phyloP scores from a whole-genome alignment of 1,140 invertebrate species.

The Drosophila novamexicana region DNA sequence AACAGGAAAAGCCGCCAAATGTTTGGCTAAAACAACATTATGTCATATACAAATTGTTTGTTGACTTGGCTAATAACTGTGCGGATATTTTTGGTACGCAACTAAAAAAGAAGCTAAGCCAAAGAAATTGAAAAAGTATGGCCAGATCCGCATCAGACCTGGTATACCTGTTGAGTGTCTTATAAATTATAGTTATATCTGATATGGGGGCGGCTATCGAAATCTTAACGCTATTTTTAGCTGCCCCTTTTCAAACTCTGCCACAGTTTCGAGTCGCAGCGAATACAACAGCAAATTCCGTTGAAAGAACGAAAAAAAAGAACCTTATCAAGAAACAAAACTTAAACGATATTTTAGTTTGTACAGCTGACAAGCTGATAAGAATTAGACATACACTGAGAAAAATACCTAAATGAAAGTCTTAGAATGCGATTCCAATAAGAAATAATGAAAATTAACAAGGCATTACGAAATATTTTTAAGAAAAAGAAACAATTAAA shows the following conservation, averaged over 20 bases:
- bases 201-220: conserved; percentile 10
- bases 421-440: no score
- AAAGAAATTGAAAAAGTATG: background rate
- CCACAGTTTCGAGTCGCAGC: conserved; percentile 1
- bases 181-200: conserved; percentile 24
- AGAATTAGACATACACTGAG: conserved; percentile 23
- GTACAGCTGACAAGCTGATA: conserved; percentile 65
- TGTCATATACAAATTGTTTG: background rate
- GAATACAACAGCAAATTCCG: conserved; percentile 40
- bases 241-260: conserved; percentile 10
- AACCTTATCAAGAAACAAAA: conserved; percentile 60
- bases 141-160: background rate
- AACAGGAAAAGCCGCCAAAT: background rate
- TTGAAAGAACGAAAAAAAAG: conserved; percentile 5
- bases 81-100: no score
- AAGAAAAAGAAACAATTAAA: no score
- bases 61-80: background rate
- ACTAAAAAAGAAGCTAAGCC: background rate
- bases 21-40: no score
- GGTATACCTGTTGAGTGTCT: background rate
- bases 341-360: conserved; percentile 71
- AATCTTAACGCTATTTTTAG: conserved; percentile 1
- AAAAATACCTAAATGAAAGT: background rate
- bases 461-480: no score
- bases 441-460: no score